A percentile compares a stretch with the other conserved stretches of the same genome.
Evolutionary conservation across 53 echinoderm and acorn worm species (phyloP).

Genomic region (Mesocentrotus franciscanus): DNA sequence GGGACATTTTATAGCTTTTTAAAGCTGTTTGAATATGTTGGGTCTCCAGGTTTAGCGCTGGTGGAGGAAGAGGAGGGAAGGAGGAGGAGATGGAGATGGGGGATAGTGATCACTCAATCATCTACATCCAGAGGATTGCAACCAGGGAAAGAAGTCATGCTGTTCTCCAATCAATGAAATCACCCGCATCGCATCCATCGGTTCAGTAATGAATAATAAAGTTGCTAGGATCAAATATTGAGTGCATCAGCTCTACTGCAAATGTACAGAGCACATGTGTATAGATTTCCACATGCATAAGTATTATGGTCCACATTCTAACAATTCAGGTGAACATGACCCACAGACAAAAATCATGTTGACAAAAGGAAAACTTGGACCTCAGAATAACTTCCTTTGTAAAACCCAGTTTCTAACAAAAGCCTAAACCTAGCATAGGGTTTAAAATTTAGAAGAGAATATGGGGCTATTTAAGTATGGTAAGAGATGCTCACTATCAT

Average conservation of each 20-base stretch:
- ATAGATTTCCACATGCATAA: neutral
- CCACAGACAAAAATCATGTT: too few species aligned
- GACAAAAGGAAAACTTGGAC: too few species aligned
- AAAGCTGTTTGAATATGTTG: neutral
- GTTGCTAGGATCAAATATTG: neutral
- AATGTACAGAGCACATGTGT: neutral
- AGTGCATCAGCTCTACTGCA: neutral
- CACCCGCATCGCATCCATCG: neutral
- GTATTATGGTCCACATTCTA: neutral
- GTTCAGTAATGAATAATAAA: conserved; percentile 1
- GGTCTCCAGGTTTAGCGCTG: neutral
- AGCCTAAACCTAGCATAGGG: too few species aligned
- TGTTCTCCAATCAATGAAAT: neutral
- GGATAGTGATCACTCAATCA: neutral
- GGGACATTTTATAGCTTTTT: too few species aligned
- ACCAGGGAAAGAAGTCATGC: neutral
- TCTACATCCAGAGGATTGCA: neutral
- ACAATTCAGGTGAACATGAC: too few species aligned
- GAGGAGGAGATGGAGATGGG: neutral
- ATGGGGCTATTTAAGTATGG: neutral
- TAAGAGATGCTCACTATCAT: neutral
- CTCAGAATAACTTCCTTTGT: too few species aligned
- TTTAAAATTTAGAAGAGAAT: too few species aligned
- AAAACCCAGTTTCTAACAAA: too few species aligned
- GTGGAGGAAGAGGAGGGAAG: too few species aligned